Percentiles rank a stretch among this genome's conserved stretches.
Evolutionary conservation across 2,797 vertebrate species (phyloP).

Genomic region (Enteromius treurensis): DNA sequence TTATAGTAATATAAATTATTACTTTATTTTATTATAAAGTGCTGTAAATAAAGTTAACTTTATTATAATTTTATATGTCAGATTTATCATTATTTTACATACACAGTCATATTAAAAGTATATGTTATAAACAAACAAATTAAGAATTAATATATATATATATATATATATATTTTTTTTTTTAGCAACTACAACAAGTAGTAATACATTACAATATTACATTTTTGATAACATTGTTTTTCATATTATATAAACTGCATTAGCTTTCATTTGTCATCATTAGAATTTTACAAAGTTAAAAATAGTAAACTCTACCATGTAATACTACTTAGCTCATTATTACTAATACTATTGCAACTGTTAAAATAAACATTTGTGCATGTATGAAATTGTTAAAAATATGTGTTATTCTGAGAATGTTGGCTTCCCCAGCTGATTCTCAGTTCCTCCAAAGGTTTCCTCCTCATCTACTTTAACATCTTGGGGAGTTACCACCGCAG

Average conservation of each 20-base stretch:
- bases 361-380: not conserved
- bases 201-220: not conserved
- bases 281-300: not conserved
- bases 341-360: not conserved
- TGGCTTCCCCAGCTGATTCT: not conserved
- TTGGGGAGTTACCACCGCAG: not conserved
- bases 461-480: not conserved
- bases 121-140: not conserved
- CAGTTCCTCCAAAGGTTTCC: conserved; percentile 1
- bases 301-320: not conserved
- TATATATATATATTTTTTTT: not conserved
- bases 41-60: too few relatives aligned
- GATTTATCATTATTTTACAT: not conserved
- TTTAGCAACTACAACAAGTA: not conserved
- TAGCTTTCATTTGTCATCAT: not conserved
- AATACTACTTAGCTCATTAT: not conserved
- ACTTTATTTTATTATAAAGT: too few relatives aligned
- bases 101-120: not conserved
- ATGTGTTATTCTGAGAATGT: not conserved
- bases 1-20: too few relatives aligned
- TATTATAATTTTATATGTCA: not conserved
- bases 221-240: not conserved
- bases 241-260: not conserved
- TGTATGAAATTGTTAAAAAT: not conserved
- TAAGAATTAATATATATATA: not conserved